Percentiles rank a stretch among this genome's conserved stretches.
Conservation (phyloP, 2,113 vertebrate genomes). For the Noturus placidus region DNA sequence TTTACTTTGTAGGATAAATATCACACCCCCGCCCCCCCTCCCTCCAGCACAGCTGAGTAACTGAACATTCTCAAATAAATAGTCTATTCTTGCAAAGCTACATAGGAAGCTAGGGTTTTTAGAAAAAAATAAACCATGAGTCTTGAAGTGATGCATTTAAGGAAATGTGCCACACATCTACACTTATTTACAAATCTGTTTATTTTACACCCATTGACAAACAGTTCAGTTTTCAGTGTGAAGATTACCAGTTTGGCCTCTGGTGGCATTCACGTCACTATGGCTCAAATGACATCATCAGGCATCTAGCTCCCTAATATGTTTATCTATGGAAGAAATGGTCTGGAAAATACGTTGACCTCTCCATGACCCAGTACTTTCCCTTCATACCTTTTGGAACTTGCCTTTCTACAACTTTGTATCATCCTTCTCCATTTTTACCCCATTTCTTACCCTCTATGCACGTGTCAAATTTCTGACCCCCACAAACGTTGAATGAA, state of each 20-base stretch:
- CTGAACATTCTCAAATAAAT: neutral
- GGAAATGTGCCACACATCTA: neutral
- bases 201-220: neutral
- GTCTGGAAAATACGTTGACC: constrained; percentile 1
- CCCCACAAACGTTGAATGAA: neutral
- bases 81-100: neutral
- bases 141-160: neutral
- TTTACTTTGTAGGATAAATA: neutral
- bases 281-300: neutral
- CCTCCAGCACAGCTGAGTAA: neutral
- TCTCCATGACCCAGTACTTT: neutral
- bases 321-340: constrained; percentile 10
- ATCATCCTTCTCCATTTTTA: neutral
- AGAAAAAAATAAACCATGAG: neutral
- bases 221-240: neutral
- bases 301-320: neutral
- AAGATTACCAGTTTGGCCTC: neutral
- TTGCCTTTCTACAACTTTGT: neutral
- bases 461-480: neutral
- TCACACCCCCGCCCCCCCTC: too few species aligned
- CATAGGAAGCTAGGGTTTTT: neutral
- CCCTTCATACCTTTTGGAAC: neutral
- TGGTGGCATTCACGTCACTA: neutral
- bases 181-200: neutral
- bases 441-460: neutral